These are phyloP conservation scores for Morinoia aosen DNA, from an alignment of 2,888 invertebrate species.

Conservation along the genomic window DNA sequence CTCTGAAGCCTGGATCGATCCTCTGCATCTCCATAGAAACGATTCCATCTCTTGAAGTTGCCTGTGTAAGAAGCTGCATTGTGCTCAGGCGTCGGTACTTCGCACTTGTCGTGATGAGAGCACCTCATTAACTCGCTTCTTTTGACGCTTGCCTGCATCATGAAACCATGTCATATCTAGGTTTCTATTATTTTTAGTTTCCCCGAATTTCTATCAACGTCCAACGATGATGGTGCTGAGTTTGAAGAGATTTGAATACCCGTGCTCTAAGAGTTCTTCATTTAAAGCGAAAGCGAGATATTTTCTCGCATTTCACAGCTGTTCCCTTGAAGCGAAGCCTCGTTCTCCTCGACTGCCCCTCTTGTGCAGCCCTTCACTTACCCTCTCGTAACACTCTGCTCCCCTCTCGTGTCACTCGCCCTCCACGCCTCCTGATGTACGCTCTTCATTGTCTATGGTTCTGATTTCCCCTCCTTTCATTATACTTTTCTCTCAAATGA, in stretches of 20 bases:
- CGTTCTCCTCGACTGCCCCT: neutral
- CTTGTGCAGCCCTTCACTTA: constrained; percentile 1
- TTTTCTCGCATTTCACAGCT: neutral
- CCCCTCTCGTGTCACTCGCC: neutral
- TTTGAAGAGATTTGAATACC: neutral
- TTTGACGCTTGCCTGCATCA: neutral
- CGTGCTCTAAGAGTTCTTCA: neutral
- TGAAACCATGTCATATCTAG: neutral
- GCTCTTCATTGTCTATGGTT: neutral
- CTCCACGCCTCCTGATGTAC: neutral
- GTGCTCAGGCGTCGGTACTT: neutral
- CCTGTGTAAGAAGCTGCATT: neutral
- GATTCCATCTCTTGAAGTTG: constrained; percentile 24
- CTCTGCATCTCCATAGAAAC: neutral
- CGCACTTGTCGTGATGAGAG: constrained; percentile 35
- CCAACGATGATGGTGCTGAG: neutral
- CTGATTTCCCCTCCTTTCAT: neutral
- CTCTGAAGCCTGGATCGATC: neutral
- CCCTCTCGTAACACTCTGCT: constrained; percentile 12
- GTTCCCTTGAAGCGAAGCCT: neutral
- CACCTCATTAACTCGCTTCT: constrained; percentile 16
- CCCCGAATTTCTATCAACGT: neutral
- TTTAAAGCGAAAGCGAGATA: neutral
- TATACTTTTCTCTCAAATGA: neutral
- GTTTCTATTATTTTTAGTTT: neutral